phyloP scores from a whole-genome alignment of 2,797 vertebrate genomes.

The Siniperca scherzeri region DNA sequence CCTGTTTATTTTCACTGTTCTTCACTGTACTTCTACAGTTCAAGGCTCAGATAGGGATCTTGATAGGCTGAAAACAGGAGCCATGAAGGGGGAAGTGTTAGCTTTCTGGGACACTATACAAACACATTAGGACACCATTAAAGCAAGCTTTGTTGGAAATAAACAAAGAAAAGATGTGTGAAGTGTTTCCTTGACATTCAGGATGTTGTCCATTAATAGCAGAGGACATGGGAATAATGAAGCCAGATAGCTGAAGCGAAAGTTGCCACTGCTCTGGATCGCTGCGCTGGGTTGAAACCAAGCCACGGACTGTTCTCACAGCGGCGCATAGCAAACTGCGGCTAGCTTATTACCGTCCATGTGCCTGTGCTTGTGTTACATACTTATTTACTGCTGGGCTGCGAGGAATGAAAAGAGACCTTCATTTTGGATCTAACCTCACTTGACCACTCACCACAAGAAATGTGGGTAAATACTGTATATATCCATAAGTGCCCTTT shows the following conservation, averaged over 20 bases:
- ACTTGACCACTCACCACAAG: constrained; percentile 77
- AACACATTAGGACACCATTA: constrained; percentile 61
- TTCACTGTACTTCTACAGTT: constrained; percentile 7
- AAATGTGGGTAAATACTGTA: constrained; percentile 75
- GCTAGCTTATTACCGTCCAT: constrained; percentile 48
- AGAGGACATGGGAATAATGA: constrained; percentile 35
- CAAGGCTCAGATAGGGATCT: constrained; percentile 35
- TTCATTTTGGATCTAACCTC: constrained; percentile 64
- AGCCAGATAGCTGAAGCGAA: constrained; percentile 8
- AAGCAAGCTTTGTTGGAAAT: constrained; percentile 16
- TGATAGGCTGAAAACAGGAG: constrained; percentile 43
- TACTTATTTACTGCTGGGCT: constrained; percentile 65
- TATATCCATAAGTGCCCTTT: constrained; percentile 68
- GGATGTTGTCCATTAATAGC: constrained; percentile 44
- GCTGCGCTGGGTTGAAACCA: constrained; percentile 2
- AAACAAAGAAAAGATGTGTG: constrained; percentile 27
- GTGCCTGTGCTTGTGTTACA: constrained; percentile 45
- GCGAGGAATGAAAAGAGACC: constrained; percentile 61
- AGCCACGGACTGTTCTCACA: neutral
- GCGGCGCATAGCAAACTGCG: constrained; percentile 6
- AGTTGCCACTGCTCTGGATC: constrained; percentile 16
- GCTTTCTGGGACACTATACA: constrained; percentile 54
- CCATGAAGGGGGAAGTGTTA: constrained; percentile 33
- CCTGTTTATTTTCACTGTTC: constrained; percentile 63
- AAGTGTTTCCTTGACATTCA: constrained; percentile 18